phyloP scores from a whole-genome alignment of 2,888 invertebrate species.

The Embidobia sp. region DNA sequence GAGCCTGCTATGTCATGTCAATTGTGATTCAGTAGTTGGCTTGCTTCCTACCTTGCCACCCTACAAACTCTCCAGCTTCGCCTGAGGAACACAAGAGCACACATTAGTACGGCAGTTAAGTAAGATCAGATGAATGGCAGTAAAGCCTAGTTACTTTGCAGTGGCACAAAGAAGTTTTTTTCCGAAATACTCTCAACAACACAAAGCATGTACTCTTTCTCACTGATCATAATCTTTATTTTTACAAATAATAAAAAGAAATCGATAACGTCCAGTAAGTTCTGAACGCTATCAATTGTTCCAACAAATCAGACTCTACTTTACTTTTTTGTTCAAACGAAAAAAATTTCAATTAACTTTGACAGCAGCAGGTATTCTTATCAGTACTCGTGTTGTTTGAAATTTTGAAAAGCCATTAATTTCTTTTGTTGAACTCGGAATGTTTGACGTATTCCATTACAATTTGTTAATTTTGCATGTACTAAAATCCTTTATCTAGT shows the following conservation, averaged over 20 bases:
- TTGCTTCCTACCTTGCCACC: constrained; percentile 88
- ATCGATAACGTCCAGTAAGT: constrained; percentile 42
- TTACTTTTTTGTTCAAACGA: too few species aligned
- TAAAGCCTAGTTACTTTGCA: constrained; percentile 80
- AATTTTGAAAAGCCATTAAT: constrained; percentile 33
- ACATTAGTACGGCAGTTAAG: constrained; percentile 83
- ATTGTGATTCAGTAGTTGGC: constrained; percentile 82
- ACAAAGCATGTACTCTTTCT: constrained; percentile 62
- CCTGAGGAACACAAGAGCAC: constrained; percentile 86
- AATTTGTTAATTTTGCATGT: constrained; percentile 69
- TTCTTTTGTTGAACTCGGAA: neutral
- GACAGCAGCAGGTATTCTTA: constrained; percentile 60
- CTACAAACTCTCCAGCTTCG: constrained; percentile 90
- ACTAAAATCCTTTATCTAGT: constrained; percentile 78
- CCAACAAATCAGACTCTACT: constrained; percentile 20
- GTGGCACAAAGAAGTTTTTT: constrained; percentile 75
- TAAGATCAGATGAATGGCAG: constrained; percentile 81
- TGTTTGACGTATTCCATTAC: constrained; percentile 12
- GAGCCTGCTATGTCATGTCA: constrained; percentile 80
- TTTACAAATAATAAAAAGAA: constrained; percentile 21
- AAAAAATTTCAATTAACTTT: constrained; percentile 45
- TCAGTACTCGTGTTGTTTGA: constrained; percentile 54
- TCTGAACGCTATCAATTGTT: constrained; percentile 49
- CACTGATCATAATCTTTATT: constrained; percentile 16
- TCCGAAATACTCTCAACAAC: constrained; percentile 66